Evolutionary conservation across 2,888 invertebrate species (phyloP), one percentile per base, ranked within the genome.

Genomic region (Amphipyra berbera): DNA sequence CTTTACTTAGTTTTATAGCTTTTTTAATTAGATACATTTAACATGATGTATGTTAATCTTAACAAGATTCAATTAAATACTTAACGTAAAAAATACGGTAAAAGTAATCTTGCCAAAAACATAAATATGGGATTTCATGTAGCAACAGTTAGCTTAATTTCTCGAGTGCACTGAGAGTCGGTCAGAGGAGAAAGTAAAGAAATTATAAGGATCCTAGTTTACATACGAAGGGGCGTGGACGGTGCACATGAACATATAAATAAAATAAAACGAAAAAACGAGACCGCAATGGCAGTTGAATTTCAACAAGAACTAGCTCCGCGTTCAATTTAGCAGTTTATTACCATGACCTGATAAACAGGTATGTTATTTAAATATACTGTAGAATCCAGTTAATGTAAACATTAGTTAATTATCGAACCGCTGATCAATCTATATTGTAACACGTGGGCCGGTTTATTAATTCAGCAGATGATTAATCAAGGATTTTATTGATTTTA

Each of bases 101-200:
- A 68, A 76, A 62, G 58, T 38, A 62, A 72, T 72, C 30, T 38
- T 15, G 38, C n/a, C 52, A 67, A 56, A 48, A 44, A 33, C 44
- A 40, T 66, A 61, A 66, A 68, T 41, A 75, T 64, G 48, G 48
- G 60, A 68, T 54, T 61, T 55, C 60, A 61, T 42, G 61, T 61
- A 68, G 54, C 40, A 65, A 66, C 78, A 56, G 73, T 69, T 69
- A 65, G 35, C 40, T 68, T 52, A 50, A 70, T 73, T 68, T 66
- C 62, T 66, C 63, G 40, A 50, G 44, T 15, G 61, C 57, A 70
- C 71, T 8, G 52, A 65, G 61, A 76, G 65, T 78, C 55, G 81
- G 79, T 74, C 79, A 74, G 76, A 72, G 79, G 76, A 73, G 79
- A 79, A 79, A 79, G 79, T 69, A 68, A 79, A 65, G 58, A 79